These are phyloP conservation scores for Phoenoteleia sp. DNA, from an alignment of 2,888 invertebrate species.

Conservation along the genomic window DNA sequence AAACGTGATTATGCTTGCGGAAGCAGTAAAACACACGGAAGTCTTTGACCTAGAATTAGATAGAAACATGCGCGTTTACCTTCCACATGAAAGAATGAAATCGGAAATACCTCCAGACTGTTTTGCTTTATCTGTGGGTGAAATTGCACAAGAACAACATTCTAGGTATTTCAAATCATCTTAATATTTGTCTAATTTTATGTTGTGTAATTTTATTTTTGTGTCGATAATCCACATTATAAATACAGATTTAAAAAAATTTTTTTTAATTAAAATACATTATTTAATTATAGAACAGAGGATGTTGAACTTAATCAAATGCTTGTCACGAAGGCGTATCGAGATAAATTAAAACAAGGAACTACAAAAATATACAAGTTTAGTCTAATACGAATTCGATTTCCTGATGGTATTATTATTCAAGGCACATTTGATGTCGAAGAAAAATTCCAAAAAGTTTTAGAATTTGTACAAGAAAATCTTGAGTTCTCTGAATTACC, in stretches of 20 bases:
- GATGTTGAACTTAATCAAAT: constrained; percentile 93
- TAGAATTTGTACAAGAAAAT: constrained; percentile 93
- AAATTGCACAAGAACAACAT: constrained; percentile 94
- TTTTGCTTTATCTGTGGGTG: constrained; percentile 93
- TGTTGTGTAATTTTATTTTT: too few relatives aligned
- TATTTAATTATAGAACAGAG: constrained; percentile 88
- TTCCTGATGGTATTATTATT: constrained; percentile 95
- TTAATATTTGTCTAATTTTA: too few relatives aligned
- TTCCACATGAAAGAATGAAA: constrained; percentile 92
- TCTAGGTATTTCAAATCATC: too few relatives aligned
- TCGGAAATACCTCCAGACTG: constrained; percentile 94
- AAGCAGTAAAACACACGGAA: constrained; percentile 93
- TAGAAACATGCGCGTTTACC: constrained; percentile 94
- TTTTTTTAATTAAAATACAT: constrained; percentile 17
- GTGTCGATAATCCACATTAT: too few relatives aligned
- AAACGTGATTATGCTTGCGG: constrained; percentile 89
- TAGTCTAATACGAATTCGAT: constrained; percentile 94
- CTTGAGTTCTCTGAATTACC: constrained; percentile 90
- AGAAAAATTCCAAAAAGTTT: constrained; percentile 92
- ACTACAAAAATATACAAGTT: constrained; percentile 95
- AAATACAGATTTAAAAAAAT: too few relatives aligned
- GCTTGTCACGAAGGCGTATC: constrained; percentile 97
- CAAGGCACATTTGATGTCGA: constrained; percentile 96
- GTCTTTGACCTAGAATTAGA: constrained; percentile 95
- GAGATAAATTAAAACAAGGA: constrained; percentile 95